These are phyloP conservation scores for Crocuta crocuta DNA, from an alignment of 2,113 vertebrate genomes.

Conservation along the genomic window DNA sequence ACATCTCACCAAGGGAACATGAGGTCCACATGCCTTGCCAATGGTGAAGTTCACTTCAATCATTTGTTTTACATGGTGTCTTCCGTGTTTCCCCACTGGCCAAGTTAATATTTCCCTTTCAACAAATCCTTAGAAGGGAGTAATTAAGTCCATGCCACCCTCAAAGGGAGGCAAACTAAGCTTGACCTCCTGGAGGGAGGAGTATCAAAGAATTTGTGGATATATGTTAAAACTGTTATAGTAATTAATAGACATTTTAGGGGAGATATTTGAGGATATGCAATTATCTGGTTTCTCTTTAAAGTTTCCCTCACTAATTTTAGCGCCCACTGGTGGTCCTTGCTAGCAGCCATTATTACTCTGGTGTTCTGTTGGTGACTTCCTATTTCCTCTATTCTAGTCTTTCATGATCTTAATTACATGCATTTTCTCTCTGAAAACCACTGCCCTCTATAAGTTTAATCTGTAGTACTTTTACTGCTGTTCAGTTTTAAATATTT, in stretches of 20 bases:
- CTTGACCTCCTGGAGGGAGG: background rate
- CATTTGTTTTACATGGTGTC: background rate
- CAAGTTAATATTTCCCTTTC: background rate
- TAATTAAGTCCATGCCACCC: background rate
- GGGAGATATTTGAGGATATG: background rate
- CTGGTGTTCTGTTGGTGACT: background rate
- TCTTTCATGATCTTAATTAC: background rate
- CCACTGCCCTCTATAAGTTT: background rate
- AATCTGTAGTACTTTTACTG: background rate
- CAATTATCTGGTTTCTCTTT: background rate
- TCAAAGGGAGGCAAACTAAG: background rate
- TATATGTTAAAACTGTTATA: background rate
- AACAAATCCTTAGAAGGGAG: background rate
- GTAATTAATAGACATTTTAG: background rate
- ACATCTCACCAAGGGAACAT: background rate
- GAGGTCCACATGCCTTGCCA: background rate
- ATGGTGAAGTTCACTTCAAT: background rate
- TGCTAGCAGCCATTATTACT: background rate
- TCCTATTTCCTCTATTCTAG: background rate
- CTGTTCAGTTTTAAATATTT: background rate
- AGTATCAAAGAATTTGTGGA: background rate
- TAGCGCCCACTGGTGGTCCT: background rate
- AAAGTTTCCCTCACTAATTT: background rate
- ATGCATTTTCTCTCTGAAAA: background rate
- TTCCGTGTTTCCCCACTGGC: background rate